These are phyloP conservation scores for Macrotrachela quadricornifera DNA, from an alignment of 1,140 invertebrate genomes.

Conservation along the genomic window DNA sequence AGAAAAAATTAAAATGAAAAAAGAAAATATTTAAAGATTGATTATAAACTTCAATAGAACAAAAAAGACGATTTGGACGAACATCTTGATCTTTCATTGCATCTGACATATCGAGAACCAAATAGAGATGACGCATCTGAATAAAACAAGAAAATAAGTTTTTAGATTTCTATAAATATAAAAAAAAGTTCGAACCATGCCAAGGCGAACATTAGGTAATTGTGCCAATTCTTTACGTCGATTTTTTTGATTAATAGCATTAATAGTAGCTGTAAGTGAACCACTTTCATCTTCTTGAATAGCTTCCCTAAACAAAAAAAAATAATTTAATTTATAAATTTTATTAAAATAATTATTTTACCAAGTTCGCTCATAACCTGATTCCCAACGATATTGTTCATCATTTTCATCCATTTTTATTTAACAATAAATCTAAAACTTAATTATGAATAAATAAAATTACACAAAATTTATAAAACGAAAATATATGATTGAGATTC, in stretches of 20 bases:
- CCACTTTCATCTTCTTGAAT: slow-evolving; percentile 86
- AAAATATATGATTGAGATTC: too few species aligned
- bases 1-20: slow-evolving; percentile 20
- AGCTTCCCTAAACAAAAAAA: slow-evolving; percentile 51
- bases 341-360: slow-evolving; percentile 11
- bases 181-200: slow-evolving; percentile 41
- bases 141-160: too few species aligned
- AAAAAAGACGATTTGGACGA: slow-evolving; percentile 71
- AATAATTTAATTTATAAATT: too few species aligned
- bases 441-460: too few species aligned
- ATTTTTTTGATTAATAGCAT: slow-evolving; percentile 68
- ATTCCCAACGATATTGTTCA: slow-evolving; percentile 85
- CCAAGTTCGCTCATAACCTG: slow-evolving; percentile 56
- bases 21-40: too few species aligned
- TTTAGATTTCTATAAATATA: too few species aligned
- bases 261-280: slow-evolving; percentile 57
- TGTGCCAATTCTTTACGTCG: slow-evolving; percentile 49
- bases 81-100: slow-evolving; percentile 80
- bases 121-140: slow-evolving; percentile 54
- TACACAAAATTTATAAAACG: too few species aligned
- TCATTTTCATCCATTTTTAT: slow-evolving; percentile 42
- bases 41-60: slow-evolving; percentile 52
- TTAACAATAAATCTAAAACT: too few species aligned
- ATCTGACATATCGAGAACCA: slow-evolving; percentile 75
- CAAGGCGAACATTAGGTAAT: slow-evolving; percentile 51